phyloP scores from a whole-genome alignment of 2,888 invertebrate genomes.

The Callyntrura sp. region DNA sequence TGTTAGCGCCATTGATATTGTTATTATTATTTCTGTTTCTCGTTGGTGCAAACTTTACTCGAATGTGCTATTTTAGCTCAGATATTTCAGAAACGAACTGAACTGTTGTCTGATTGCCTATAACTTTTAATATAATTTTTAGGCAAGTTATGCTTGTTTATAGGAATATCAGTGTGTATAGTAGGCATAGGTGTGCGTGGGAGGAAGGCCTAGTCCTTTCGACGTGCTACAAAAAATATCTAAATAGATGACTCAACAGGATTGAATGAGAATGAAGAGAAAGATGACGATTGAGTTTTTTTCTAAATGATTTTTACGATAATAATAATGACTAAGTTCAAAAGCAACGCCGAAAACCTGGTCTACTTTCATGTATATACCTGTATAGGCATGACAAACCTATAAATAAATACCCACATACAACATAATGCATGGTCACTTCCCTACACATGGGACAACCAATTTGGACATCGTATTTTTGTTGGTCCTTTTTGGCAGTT shows the following conservation, averaged over 20 bases:
- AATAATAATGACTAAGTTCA: not conserved
- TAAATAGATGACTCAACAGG: constrained; percentile 3
- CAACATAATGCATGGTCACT: not conserved
- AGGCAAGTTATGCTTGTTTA: not conserved
- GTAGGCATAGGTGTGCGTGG: not conserved
- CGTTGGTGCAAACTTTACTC: too few species aligned
- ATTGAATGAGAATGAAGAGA: constrained; percentile 39
- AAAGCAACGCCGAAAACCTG: not conserved
- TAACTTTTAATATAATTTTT: not conserved
- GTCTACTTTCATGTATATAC: not conserved
- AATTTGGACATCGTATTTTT: not conserved
- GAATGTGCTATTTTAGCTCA: not conserved
- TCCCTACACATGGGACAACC: not conserved
- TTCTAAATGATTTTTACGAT: not conserved
- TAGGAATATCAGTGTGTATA: too few species aligned
- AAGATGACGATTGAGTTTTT: not conserved
- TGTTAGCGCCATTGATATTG: constrained; percentile 7
- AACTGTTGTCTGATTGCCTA: not conserved
- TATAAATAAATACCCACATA: too few species aligned
- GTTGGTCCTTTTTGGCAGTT: constrained; percentile 12
- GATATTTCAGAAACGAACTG: not conserved
- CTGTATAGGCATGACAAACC: not conserved
- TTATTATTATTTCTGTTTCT: not conserved
- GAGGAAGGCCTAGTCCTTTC: not conserved
- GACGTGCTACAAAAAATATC: not conserved